These are phyloP conservation scores for Anas acuta DNA, from an alignment of 2,797 vertebrate species.

Conservation along the genomic window DNA sequence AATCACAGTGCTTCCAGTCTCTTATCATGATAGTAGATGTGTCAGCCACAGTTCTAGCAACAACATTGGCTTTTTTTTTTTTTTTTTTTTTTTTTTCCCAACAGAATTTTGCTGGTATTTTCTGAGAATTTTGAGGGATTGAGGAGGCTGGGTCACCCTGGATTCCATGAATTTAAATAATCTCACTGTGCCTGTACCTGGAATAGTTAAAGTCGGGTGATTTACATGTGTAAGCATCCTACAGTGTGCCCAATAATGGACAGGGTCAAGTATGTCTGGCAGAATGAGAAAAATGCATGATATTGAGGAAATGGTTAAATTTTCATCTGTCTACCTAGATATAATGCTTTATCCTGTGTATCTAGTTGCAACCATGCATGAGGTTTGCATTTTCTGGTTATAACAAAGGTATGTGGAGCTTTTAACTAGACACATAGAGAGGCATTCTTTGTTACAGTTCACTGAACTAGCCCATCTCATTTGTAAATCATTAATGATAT, in stretches of 20 bases:
- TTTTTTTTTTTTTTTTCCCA: background rate
- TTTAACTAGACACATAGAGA: conserved; percentile 53
- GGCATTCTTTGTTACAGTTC: conserved; percentile 66
- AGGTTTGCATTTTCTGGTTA: conserved; percentile 31
- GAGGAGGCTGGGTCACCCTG: background rate
- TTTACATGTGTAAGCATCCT: background rate
- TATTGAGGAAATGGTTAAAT: background rate
- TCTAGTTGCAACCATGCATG: conserved; percentile 37
- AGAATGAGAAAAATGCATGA: background rate
- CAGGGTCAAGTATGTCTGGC: background rate
- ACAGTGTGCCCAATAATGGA: background rate
- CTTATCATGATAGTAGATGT: background rate
- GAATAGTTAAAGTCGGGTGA: background rate
- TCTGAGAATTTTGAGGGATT: background rate
- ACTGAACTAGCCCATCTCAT: conserved; percentile 62
- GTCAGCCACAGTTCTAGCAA: background rate
- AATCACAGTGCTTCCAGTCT: background rate
- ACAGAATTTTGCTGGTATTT: background rate
- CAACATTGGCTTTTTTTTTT: background rate
- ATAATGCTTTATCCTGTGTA: background rate
- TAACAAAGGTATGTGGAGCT: conserved; percentile 43
- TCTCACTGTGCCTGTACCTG: background rate
- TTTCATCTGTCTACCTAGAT: background rate
- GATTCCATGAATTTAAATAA: background rate
- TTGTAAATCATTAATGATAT: conserved; percentile 75